Percentiles rank a stretch among this genome's conserved stretches.
These are phyloP conservation scores for Neofelis nebulosa DNA, from an alignment of 2,113 vertebrate species.

Conservation along the genomic window DNA sequence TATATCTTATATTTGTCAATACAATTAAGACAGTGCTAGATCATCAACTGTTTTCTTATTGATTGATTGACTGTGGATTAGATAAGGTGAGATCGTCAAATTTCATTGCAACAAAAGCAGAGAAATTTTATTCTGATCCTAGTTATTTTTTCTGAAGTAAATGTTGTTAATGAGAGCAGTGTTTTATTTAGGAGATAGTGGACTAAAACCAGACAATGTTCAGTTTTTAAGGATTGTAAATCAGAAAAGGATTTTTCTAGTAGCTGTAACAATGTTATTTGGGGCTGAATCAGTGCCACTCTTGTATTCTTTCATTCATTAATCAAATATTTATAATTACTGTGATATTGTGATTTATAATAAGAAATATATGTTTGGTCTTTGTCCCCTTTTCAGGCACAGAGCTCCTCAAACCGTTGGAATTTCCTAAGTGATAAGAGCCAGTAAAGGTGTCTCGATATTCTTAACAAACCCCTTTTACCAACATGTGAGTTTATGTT, in stretches of 20 bases:
- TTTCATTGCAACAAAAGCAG: background rate
- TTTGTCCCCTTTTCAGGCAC: background rate
- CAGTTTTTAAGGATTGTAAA: background rate
- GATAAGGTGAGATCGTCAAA: background rate
- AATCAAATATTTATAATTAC: background rate
- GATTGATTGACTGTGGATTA: background rate
- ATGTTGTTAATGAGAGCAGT: background rate
- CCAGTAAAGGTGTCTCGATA: background rate
- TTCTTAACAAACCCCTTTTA: background rate
- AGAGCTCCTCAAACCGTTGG: background rate
- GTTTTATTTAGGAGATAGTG: background rate
- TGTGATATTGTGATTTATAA: background rate
- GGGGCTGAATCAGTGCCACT: background rate
- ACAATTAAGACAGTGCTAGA: background rate
- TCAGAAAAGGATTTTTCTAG: background rate
- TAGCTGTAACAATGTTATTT: background rate
- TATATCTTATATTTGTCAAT: background rate
- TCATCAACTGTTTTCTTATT: background rate
- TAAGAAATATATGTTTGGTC: background rate
- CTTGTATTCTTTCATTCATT: background rate
- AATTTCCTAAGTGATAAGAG: background rate
- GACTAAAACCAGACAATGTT: background rate
- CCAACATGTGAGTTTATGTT: background rate
- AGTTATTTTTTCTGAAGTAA: slow-evolving; percentile 15
- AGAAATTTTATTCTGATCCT: slow-evolving; percentile 1